A percentile compares a stretch with the other conserved stretches of the same genome.
These are phyloP conservation scores for Anguilla anguilla DNA, from an alignment of 2,797 vertebrate species.

Conservation along the genomic window DNA sequence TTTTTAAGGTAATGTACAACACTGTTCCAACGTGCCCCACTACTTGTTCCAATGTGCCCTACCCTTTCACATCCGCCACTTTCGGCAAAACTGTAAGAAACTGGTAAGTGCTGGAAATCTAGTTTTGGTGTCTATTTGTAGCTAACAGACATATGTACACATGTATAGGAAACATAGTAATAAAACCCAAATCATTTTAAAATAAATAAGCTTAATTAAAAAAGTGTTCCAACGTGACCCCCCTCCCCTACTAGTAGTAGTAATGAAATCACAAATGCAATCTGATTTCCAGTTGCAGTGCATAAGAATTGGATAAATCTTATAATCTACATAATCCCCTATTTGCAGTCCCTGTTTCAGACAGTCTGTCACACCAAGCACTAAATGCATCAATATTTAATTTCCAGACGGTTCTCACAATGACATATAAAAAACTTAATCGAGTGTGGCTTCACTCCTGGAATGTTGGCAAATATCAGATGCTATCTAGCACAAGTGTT, in stretches of 20 bases:
- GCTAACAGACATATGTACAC: no score
- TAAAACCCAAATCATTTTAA: no score
- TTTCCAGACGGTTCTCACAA: constrained; percentile 31
- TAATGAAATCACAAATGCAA: neutral
- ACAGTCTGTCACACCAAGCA: neutral
- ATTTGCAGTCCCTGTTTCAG: neutral
- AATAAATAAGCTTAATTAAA: no score
- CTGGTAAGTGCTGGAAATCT: no score
- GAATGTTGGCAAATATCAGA: constrained; percentile 60
- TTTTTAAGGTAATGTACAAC: no score
- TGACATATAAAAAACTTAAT: constrained; percentile 46
- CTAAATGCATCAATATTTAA: constrained; percentile 24
- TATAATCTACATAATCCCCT: neutral
- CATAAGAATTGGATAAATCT: neutral
- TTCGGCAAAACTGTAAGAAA: no score
- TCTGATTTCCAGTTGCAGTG: neutral
- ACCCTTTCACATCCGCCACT: no score
- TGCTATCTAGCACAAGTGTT: constrained; percentile 58
- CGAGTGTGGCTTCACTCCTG: constrained; percentile 43
- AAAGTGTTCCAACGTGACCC: no score
- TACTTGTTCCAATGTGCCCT: no score
- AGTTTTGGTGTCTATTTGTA: no score
- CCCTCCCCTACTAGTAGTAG: neutral
- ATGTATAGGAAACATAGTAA: no score
- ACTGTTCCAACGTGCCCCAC: no score